Evolutionary conservation across 30 jellyfish, hydroid and myxozoan genomes (phyloP).

Genomic region (Nemopilema nomurai): DNA sequence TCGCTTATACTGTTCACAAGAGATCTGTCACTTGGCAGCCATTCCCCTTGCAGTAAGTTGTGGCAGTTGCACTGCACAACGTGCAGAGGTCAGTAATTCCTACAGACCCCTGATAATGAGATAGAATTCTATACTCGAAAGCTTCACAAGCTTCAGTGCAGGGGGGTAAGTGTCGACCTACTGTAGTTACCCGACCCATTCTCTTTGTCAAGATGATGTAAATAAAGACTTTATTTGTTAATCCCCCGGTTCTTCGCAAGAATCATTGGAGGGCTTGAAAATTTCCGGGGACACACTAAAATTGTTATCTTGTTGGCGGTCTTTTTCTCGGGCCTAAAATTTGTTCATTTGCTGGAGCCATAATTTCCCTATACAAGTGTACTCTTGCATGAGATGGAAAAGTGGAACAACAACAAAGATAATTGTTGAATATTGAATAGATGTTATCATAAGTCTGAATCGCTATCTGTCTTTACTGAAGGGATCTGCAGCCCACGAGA

Average conservation of each 20-base stretch:
- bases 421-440: too few relatives aligned
- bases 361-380: too few relatives aligned
- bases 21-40: constrained; percentile 16
- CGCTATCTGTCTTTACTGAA: too few relatives aligned
- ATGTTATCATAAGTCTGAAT: too few relatives aligned
- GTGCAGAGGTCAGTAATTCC: background rate
- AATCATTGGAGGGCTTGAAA: background rate
- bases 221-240: background rate
- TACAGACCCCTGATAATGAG: background rate
- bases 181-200: background rate
- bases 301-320: background rate
- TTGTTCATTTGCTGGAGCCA: background rate
- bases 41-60: constrained; percentile 22
- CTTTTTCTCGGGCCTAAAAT: constrained; percentile 1
- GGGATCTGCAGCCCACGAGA: too few relatives aligned
- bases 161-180: background rate
- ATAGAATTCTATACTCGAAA: background rate
- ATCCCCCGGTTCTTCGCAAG: background rate
- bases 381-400: too few relatives aligned
- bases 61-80: constrained; percentile 37
- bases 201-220: background rate
- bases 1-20: background rate
- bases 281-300: background rate
- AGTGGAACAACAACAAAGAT: too few relatives aligned
- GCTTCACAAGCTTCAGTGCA: background rate